Conservation (phyloP, 2,888 invertebrate genomes). For the Corbicula japonica region DNA sequence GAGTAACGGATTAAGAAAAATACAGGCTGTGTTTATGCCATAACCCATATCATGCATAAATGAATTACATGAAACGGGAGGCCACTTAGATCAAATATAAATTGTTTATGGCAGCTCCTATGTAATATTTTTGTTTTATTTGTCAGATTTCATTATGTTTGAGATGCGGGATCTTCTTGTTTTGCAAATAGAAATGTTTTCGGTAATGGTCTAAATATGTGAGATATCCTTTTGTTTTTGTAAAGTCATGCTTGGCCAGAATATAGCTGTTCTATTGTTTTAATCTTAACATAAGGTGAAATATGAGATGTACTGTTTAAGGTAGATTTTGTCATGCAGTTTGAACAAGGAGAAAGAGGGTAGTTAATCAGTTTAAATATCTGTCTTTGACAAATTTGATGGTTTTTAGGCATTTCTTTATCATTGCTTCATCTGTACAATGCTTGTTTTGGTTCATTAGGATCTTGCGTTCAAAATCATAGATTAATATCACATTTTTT, state of each 20-base stretch:
- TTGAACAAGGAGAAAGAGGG: constrained; percentile 23
- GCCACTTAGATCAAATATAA: too few relatives aligned
- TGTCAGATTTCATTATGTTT: too few relatives aligned
- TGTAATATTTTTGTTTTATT: too few relatives aligned
- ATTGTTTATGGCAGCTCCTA: too few relatives aligned
- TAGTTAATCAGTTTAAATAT: constrained; percentile 32
- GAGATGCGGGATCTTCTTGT: too few relatives aligned
- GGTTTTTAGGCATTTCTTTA: constrained; percentile 56
- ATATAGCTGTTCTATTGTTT: constrained; percentile 16
- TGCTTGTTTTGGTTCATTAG: constrained; percentile 24
- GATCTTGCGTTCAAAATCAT: background rate
- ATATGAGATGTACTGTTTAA: constrained; percentile 12
- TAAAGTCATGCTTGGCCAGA: constrained; percentile 25
- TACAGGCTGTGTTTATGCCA: too few relatives aligned
- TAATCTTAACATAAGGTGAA: constrained; percentile 18
- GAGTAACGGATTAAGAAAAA: too few relatives aligned
- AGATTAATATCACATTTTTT: constrained; percentile 17
- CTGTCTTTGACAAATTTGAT: constrained; percentile 53
- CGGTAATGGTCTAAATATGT: too few relatives aligned
- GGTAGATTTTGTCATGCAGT: constrained; percentile 31
- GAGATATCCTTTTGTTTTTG: constrained; percentile 18
- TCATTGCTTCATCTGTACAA: constrained; percentile 28
- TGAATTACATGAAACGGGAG: too few relatives aligned
- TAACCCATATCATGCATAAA: too few relatives aligned
- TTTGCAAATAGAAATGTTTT: too few relatives aligned